These are phyloP conservation scores for Tachuris rubrigastra DNA, from an alignment of 2,113 vertebrate genomes.

Conservation along the genomic window DNA sequence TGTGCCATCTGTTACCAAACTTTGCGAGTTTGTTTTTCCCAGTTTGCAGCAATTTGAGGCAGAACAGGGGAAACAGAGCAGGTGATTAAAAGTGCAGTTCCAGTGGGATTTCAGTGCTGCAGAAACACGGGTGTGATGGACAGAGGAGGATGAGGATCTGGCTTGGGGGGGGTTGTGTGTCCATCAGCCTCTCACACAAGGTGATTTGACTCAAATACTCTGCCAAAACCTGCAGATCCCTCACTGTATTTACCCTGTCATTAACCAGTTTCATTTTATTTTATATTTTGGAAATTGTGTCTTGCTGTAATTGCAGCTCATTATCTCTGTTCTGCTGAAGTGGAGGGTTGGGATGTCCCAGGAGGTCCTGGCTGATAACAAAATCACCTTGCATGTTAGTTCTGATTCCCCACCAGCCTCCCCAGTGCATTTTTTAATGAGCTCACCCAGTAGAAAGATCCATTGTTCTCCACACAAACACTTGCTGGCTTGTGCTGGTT, in stretches of 20 bases:
- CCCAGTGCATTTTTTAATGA: slow-evolving; percentile 49
- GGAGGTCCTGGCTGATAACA: slow-evolving; percentile 30
- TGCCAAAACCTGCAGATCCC: not conserved
- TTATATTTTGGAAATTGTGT: not conserved
- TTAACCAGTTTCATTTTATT: not conserved
- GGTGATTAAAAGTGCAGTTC: not conserved
- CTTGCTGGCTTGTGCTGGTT: slow-evolving; percentile 31
- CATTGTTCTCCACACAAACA: slow-evolving; percentile 45
- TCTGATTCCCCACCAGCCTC: slow-evolving; percentile 17
- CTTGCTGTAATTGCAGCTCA: slow-evolving; percentile 19
- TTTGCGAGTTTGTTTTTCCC: not conserved
- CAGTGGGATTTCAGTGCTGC: not conserved
- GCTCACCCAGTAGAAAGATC: slow-evolving; percentile 27
- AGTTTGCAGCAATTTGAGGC: not conserved
- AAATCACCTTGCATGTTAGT: slow-evolving; percentile 48
- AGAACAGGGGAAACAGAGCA: not conserved
- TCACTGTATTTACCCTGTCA: not conserved
- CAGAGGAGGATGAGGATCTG: not conserved
- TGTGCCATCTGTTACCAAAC: slow-evolving; percentile 12
- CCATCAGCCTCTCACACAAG: not conserved
- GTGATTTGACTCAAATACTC: not conserved
- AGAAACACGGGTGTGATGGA: not conserved
- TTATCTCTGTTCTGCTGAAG: slow-evolving; percentile 38
- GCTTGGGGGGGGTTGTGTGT: not conserved
- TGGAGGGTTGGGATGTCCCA: not conserved